These are phyloP conservation scores for Myotis davidii DNA, from an alignment of 2,113 vertebrate species.

Conservation along the genomic window DNA sequence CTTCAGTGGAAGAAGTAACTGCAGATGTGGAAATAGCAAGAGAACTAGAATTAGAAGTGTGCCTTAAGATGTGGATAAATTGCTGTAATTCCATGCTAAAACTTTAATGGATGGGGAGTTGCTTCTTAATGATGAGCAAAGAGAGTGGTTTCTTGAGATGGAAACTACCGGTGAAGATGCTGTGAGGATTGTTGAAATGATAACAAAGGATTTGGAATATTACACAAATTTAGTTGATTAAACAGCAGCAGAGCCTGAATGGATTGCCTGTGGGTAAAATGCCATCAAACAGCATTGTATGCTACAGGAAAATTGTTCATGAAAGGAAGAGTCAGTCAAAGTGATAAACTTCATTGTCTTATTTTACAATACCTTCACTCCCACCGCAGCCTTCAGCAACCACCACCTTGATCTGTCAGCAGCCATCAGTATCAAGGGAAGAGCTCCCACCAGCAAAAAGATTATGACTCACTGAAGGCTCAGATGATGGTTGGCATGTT, in stretches of 20 bases:
- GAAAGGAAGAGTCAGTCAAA: neutral
- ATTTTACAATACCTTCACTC: neutral
- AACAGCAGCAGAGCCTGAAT: neutral
- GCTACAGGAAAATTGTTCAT: neutral
- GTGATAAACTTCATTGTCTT: neutral
- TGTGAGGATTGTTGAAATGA: neutral
- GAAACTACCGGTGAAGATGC: neutral
- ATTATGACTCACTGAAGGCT: neutral
- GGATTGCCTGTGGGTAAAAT: neutral
- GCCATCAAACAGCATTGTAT: neutral
- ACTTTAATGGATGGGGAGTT: neutral
- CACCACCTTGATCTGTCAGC: neutral
- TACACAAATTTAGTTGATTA: neutral
- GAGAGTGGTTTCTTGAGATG: neutral
- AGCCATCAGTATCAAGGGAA: neutral
- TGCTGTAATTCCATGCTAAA: neutral
- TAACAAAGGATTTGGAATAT: neutral
- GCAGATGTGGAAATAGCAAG: neutral
- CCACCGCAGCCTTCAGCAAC: neutral
- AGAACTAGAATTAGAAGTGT: neutral
- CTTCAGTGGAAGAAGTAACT: neutral
- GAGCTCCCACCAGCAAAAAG: neutral
- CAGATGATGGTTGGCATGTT: neutral
- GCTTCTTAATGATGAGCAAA: neutral
- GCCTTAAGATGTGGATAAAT: neutral